phyloP scores from a whole-genome alignment of 2,113 vertebrate species.

The Phalacrocorax carbo region DNA sequence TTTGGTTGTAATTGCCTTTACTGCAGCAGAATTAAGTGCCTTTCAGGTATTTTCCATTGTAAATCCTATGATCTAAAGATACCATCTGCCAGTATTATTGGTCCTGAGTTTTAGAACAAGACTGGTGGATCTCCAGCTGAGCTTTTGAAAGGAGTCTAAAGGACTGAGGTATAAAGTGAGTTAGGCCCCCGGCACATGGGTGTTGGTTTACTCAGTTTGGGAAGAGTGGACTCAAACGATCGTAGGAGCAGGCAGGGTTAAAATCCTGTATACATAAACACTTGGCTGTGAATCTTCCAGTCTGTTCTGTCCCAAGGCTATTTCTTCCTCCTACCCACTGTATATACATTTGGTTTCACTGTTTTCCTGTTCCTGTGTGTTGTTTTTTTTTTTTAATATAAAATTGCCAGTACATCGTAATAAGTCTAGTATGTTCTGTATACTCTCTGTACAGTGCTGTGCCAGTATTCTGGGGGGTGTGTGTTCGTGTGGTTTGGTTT shows the following conservation, averaged over 20 bases:
- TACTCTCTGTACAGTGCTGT: background rate
- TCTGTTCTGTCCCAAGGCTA: background rate
- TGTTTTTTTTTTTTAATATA: background rate
- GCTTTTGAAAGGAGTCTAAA: background rate
- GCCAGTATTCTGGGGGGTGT: background rate
- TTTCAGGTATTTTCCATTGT: background rate
- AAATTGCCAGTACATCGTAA: accelerated
- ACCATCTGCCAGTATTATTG: background rate
- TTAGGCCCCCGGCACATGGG: background rate
- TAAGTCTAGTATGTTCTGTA: background rate
- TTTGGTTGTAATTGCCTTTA: background rate
- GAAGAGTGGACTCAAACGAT: background rate
- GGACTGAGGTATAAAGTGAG: background rate
- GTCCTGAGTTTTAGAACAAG: background rate
- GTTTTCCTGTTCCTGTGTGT: background rate
- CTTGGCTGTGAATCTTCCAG: background rate
- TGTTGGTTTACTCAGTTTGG: accelerated
- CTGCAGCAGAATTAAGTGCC: background rate
- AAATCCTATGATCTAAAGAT: background rate
- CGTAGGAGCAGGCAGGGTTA: background rate
- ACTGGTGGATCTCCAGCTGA: background rate
- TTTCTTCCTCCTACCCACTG: background rate
- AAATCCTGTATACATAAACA: background rate
- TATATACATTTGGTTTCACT: background rate
- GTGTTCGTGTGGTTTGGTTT: background rate